A percentile compares a stretch with the other conserved stretches of the same genome.
These are phyloP conservation scores for Pygmarrhopalites habei DNA, from an alignment of 1,140 invertebrate genomes.

Conservation along the genomic window DNA sequence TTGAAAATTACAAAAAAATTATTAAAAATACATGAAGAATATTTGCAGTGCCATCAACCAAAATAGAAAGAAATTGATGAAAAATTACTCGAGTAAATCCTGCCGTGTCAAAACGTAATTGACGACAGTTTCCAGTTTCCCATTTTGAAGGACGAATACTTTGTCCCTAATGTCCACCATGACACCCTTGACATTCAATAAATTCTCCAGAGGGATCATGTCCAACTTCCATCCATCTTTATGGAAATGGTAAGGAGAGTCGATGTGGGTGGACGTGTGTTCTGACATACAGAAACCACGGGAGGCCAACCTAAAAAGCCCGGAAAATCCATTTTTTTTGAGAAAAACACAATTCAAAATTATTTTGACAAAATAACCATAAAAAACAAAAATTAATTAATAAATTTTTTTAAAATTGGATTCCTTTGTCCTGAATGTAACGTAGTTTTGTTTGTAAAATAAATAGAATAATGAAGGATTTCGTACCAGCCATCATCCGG, in stretches of 20 bases:
- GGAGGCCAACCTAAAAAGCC: constrained; percentile 31
- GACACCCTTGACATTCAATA: constrained; percentile 50
- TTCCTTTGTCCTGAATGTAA: too few species aligned
- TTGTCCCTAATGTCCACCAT: background rate
- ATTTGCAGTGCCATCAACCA: background rate
- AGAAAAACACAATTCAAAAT: too few species aligned
- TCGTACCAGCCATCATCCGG: too few species aligned
- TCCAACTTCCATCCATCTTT: constrained; percentile 49
- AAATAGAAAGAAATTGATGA: background rate
- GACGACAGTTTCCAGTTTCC: background rate
- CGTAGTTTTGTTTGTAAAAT: too few species aligned
- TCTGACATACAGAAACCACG: constrained; percentile 38
- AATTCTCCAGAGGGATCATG: constrained; percentile 53
- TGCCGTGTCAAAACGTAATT: background rate
- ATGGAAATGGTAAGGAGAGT: constrained; percentile 59
- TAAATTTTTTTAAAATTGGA: too few species aligned
- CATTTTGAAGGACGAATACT: too few species aligned
- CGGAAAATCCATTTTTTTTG: background rate
- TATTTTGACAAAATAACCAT: too few species aligned
- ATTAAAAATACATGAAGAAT: background rate
- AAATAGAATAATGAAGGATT: too few species aligned
- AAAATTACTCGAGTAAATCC: background rate
- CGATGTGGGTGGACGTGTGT: constrained; percentile 48
- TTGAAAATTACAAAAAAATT: background rate
- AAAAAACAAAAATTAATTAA: too few species aligned